These are phyloP conservation scores for Polyommatus iphigenia DNA, from an alignment of 2,888 invertebrate species.

Conservation along the genomic window DNA sequence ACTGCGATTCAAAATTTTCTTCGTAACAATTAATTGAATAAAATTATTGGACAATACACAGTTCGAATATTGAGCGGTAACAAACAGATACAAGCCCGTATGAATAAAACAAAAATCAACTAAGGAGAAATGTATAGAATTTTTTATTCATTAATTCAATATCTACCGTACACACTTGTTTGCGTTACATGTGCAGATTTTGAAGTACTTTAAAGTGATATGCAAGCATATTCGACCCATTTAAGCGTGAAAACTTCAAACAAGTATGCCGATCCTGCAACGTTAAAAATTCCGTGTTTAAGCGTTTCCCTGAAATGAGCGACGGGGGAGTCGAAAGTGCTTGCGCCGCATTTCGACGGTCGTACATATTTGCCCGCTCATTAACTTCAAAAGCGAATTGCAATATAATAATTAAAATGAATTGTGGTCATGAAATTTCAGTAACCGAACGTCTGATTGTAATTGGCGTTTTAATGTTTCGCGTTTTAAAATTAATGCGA, in stretches of 20 bases:
- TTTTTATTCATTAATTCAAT: slow-evolving; percentile 2
- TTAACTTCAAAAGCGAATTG: slow-evolving; percentile 36
- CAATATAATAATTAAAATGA: slow-evolving; percentile 40
- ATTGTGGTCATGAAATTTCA: slow-evolving; percentile 33
- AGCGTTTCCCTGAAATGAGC: background rate
- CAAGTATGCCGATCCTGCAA: background rate
- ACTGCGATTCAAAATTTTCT: too few relatives aligned
- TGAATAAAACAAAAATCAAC: background rate
- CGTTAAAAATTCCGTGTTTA: background rate
- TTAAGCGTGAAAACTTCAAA: slow-evolving; percentile 18
- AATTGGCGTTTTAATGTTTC: slow-evolving; percentile 19
- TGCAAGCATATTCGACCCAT: slow-evolving; percentile 1
- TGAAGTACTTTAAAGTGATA: background rate
- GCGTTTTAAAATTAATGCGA: slow-evolving; percentile 5
- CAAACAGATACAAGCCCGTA: too few relatives aligned
- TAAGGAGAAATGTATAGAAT: background rate
- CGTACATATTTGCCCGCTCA: slow-evolving; percentile 33
- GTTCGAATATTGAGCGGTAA: too few relatives aligned
- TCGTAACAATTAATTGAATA: too few relatives aligned
- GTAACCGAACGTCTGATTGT: background rate
- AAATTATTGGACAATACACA: too few relatives aligned
- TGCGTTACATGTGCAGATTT: background rate
- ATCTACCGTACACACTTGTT: background rate
- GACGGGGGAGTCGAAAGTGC: slow-evolving; percentile 3
- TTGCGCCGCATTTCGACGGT: background rate